phyloP scores from a whole-genome alignment of 2,113 vertebrate genomes.

The Chaetorhynchus papuensis region DNA sequence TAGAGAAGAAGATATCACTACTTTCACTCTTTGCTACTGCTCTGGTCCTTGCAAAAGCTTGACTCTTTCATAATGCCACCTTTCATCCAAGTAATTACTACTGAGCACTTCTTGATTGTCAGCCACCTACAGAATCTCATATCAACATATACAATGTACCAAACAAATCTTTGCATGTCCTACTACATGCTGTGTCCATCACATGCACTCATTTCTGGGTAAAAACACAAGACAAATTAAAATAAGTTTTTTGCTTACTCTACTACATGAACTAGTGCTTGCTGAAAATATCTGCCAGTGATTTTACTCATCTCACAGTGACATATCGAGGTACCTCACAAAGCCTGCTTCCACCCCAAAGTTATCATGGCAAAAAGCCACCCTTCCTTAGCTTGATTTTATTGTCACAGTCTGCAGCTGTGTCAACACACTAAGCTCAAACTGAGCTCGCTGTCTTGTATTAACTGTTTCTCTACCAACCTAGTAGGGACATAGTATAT shows the following conservation, averaged over 20 bases:
- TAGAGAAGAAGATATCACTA: not conserved
- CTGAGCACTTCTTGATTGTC: not conserved
- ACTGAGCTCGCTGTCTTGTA: fast-evolving
- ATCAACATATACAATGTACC: not conserved
- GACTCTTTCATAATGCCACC: not conserved
- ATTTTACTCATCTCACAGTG: not conserved
- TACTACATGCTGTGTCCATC: not conserved
- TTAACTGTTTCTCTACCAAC: not conserved
- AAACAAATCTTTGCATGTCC: not conserved
- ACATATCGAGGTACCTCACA: not conserved
- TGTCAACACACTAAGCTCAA: not conserved
- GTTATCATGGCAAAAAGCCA: not conserved
- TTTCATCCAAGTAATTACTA: not conserved
- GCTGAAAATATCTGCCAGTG: not conserved
- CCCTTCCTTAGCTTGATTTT: not conserved
- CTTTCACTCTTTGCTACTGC: not conserved
- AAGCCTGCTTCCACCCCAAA: not conserved
- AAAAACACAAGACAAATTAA: not conserved
- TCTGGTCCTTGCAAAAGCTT: not conserved
- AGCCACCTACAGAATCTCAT: not conserved
- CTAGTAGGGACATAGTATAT: not conserved
- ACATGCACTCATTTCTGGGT: not conserved
- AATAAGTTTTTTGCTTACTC: not conserved
- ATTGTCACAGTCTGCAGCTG: not conserved
- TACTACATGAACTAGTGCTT: fast-evolving